Base-by-base conservation (phyloP, 2,888 invertebrate species). In the Drosophila anomalata region DNA sequence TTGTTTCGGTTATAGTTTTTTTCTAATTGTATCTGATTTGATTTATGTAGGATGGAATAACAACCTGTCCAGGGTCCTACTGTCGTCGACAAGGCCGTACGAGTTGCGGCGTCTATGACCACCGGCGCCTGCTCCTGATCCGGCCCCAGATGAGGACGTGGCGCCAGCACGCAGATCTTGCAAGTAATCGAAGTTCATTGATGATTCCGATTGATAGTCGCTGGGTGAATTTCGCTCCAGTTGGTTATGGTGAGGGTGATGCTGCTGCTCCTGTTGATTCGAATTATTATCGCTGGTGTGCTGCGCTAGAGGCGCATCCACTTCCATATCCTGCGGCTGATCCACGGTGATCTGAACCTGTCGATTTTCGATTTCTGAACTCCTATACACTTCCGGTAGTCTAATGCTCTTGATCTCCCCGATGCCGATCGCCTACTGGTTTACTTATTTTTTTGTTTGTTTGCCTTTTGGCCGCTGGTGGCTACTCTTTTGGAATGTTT, bases 21-120 rank as follows among this genome's bases (percentile, higher is more conserved):
- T 59, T 57, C 42, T 51, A 33, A 24, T 39, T 33, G 42, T 24
- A 33, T 65, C 36, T 46, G 54, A 69, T 56, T 46, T 42, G 42
- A 47, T 62, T 56, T 71, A 75, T 66, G 62, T 73, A 67, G 62
- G 47, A 56, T 69, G 65, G 53, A 75, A 89, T 91, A 90, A 89
- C 85, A 89, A 91, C 91, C 91, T 91, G 90, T 91, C 91, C 85
- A 91, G 75, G 33, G 86, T 90, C 87, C 83, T 86, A 80, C 89
- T 89, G 68, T 91, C 90, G 75, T 91, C 91, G 60, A 91, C 90
- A 54, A 88, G 85, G 50, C 87, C 90, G 48, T 84, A 84, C 24
- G 76, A 50, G 74, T 33, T 20, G 75, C 73, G 46, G 70, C 63
- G 17, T 71, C 68, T 53, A 78, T 61, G 41, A 46, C 61, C 39